These are phyloP conservation scores for Malurus cyaneus DNA, from an alignment of 2,113 vertebrate species.

Conservation along the genomic window DNA sequence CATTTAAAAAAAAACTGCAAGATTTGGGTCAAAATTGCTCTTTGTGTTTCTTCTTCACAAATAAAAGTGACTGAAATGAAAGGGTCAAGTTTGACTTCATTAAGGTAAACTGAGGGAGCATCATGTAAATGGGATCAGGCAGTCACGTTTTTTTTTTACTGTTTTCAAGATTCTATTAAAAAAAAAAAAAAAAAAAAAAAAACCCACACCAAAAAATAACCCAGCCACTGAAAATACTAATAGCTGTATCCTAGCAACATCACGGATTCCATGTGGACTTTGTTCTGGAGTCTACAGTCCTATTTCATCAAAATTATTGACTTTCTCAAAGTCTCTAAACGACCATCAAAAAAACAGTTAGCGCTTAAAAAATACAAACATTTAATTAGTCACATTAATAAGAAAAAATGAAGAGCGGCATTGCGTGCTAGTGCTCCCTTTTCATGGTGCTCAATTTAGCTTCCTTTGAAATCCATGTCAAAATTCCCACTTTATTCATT, in stretches of 20 bases:
- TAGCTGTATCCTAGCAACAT: slow-evolving; percentile 67
- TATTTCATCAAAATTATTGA: slow-evolving; percentile 65
- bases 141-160: not conserved
- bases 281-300: slow-evolving; percentile 62
- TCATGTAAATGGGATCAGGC: not conserved
- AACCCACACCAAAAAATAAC: slow-evolving; percentile 17
- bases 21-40: not conserved
- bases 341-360: slow-evolving; percentile 55
- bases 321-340: slow-evolving; percentile 66
- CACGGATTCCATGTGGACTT: slow-evolving; percentile 64
- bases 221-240: slow-evolving; percentile 62
- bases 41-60: not conserved
- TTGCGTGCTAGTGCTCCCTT: not conserved
- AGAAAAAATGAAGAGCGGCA: not conserved
- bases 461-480: slow-evolving; percentile 17
- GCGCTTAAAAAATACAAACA: slow-evolving; percentile 63
- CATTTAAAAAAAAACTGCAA: not conserved
- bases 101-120: not conserved
- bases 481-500: slow-evolving; percentile 6
- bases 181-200: not conserved
- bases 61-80: not conserved
- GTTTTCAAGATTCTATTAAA: not conserved
- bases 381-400: slow-evolving; percentile 66
- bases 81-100: not conserved
- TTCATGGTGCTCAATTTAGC: not conserved